These are phyloP conservation scores for Lordiphosa fenestrarum DNA, from an alignment of 2,888 invertebrate species.

Conservation along the genomic window DNA sequence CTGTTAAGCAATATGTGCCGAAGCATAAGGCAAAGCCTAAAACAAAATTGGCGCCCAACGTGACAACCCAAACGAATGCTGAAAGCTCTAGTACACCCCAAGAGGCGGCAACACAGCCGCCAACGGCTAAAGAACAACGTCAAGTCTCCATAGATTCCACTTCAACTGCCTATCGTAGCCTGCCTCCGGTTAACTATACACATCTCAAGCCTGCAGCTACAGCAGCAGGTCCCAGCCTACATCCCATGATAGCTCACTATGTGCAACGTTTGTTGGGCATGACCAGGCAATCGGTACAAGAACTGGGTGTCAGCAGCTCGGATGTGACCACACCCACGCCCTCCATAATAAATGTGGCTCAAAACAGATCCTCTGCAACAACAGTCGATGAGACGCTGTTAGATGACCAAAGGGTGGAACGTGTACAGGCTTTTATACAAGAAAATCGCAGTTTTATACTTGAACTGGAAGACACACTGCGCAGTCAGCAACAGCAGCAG, in stretches of 20 bases:
- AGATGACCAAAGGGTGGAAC: conserved; percentile 55
- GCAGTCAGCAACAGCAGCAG: conserved; percentile 22
- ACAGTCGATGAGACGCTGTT: conserved; percentile 29
- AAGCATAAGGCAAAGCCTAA: conserved; percentile 30
- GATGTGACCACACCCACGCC: conserved; percentile 81
- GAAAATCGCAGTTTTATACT: conserved; percentile 78
- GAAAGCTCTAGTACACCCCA: background rate
- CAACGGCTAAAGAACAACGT: conserved; percentile 15
- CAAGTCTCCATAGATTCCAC: conserved; percentile 70
- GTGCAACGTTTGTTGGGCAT: conserved; percentile 82
- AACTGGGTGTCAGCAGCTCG: conserved; percentile 81
- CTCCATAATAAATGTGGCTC: conserved; percentile 80
- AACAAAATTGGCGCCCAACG: background rate
- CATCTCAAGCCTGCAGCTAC: conserved; percentile 9
- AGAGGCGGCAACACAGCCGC: conserved; percentile 1
- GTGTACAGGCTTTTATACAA: conserved; percentile 73
- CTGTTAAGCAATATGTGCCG: conserved; percentile 42
- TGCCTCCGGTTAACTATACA: conserved; percentile 56
- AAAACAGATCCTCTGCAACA: conserved; percentile 66
- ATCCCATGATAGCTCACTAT: conserved; percentile 80
- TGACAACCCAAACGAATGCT: too few species aligned
- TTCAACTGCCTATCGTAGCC: conserved; percentile 75
- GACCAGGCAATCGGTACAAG: conserved; percentile 81
- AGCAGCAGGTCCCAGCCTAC: conserved; percentile 38
- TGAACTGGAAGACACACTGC: conserved; percentile 76